These are phyloP conservation scores for Phalacrocorax brasilianus DNA, from an alignment of 2,113 vertebrate genomes.

Conservation along the genomic window DNA sequence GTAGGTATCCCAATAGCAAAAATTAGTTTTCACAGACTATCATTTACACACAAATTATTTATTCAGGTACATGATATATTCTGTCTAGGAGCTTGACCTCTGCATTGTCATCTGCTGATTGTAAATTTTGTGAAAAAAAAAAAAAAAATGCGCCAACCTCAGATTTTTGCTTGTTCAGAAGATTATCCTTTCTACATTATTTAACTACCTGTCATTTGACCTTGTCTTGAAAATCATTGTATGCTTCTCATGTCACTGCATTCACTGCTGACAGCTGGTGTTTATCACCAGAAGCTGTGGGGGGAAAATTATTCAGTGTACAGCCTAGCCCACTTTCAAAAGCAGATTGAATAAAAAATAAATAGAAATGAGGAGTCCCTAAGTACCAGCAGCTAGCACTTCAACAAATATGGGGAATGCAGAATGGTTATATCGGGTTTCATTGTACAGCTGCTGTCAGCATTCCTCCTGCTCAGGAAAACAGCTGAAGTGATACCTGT, in stretches of 20 bases:
- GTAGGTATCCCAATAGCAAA: neutral
- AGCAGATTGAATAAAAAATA: constrained; percentile 17
- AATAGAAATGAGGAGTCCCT: constrained; percentile 21
- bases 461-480: constrained; percentile 9
- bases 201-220: constrained; percentile 63
- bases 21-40: neutral
- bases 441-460: neutral
- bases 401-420: neutral
- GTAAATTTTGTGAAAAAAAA: constrained; percentile 44
- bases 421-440: neutral
- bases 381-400: constrained; percentile 1
- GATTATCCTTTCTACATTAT: constrained; percentile 55
- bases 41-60: constrained; percentile 36
- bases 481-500: constrained; percentile 12
- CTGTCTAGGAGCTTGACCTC: constrained; percentile 23
- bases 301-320: constrained; percentile 12
- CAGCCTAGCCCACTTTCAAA: constrained; percentile 6
- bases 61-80: constrained; percentile 3
- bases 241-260: constrained; percentile 29
- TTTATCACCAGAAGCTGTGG: constrained; percentile 52
- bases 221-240: constrained; percentile 50
- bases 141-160: neutral
- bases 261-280: constrained; percentile 56
- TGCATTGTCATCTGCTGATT: constrained; percentile 42
- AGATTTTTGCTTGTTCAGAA: constrained; percentile 49